These are phyloP conservation scores for Neodiprion pinetum DNA, from an alignment of 1,140 invertebrate genomes.

Conservation along the genomic window DNA sequence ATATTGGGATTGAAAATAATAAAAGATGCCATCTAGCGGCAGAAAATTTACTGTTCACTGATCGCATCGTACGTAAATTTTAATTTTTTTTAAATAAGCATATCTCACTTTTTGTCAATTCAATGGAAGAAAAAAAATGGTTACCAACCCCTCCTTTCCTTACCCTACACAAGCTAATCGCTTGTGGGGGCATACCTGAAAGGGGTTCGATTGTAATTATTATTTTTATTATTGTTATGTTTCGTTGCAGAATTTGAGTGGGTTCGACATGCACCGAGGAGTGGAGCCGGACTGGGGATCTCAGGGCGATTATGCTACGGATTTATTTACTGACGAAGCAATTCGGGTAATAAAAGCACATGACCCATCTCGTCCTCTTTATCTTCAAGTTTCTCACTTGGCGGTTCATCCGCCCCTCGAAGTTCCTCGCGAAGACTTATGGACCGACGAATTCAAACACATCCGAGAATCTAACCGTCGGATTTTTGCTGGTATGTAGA, in stretches of 20 bases:
- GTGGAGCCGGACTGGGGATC: constrained; percentile 66
- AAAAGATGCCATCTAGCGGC: too few relatives aligned
- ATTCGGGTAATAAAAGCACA: constrained; percentile 67
- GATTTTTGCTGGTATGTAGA: constrained; percentile 69
- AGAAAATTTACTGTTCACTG: too few relatives aligned
- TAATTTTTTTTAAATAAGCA: constrained; percentile 4
- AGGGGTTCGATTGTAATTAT: neutral
- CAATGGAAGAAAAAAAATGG: too few relatives aligned
- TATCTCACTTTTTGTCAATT: too few relatives aligned
- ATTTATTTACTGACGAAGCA: constrained; percentile 72
- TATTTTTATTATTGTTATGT: constrained; percentile 15
- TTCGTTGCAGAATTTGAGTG: constrained; percentile 56
- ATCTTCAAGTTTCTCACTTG: constrained; percentile 73
- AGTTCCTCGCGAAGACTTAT: constrained; percentile 67
- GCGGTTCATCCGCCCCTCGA: constrained; percentile 71
- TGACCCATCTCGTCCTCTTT: constrained; percentile 67
- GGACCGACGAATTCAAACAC: constrained; percentile 68
- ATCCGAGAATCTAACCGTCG: constrained; percentile 71
- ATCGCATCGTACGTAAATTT: neutral
- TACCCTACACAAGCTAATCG: too few relatives aligned
- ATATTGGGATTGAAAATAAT: too few relatives aligned
- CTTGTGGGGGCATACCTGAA: too few relatives aligned
- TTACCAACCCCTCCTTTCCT: too few relatives aligned
- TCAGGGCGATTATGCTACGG: constrained; percentile 72
- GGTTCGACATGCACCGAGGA: constrained; percentile 65